Percentiles rank a stretch among this genome's conserved stretches.
These are phyloP conservation scores for Papilio helenus DNA, from an alignment of 1,140 invertebrate genomes.

Conservation along the genomic window DNA sequence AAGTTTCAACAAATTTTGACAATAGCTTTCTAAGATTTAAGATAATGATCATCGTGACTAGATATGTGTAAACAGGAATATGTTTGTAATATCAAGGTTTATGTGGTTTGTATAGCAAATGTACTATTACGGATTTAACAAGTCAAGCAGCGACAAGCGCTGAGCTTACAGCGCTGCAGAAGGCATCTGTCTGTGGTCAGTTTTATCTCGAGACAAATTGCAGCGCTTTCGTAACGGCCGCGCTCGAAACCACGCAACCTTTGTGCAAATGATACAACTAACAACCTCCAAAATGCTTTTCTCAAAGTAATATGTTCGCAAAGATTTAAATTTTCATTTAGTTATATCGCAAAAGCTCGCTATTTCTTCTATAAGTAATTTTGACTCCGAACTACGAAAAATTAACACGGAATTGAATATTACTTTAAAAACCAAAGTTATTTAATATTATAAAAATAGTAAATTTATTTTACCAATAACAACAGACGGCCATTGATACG, in stretches of 20 bases:
- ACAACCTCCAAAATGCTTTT: conserved; percentile 58
- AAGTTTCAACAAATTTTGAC: too few relatives aligned
- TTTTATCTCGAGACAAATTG: conserved; percentile 76
- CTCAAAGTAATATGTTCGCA: conserved; percentile 62
- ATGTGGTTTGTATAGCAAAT: conserved; percentile 2
- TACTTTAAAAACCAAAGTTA: too few relatives aligned
- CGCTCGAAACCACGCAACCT: conserved; percentile 50
- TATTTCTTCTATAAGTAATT: background rate
- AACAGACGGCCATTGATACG: background rate
- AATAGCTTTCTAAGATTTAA: background rate
- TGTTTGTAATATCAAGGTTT: background rate
- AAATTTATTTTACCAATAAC: background rate
- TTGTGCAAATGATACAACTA: conserved; percentile 65
- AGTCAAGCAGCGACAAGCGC: conserved; percentile 45
- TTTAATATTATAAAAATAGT: background rate
- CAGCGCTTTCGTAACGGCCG: conserved; percentile 50
- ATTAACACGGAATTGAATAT: too few relatives aligned
- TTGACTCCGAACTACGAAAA: background rate
- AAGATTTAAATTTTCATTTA: conserved; percentile 46
- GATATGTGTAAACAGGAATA: background rate
- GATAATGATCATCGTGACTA: background rate
- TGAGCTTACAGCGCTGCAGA: conserved; percentile 53
- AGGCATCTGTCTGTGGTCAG: conserved; percentile 70
- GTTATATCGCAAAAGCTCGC: conserved; percentile 22
- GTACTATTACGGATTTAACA: background rate